phyloP scores from a whole-genome alignment of 1,140 invertebrate species.

The Cydia strobilella region DNA sequence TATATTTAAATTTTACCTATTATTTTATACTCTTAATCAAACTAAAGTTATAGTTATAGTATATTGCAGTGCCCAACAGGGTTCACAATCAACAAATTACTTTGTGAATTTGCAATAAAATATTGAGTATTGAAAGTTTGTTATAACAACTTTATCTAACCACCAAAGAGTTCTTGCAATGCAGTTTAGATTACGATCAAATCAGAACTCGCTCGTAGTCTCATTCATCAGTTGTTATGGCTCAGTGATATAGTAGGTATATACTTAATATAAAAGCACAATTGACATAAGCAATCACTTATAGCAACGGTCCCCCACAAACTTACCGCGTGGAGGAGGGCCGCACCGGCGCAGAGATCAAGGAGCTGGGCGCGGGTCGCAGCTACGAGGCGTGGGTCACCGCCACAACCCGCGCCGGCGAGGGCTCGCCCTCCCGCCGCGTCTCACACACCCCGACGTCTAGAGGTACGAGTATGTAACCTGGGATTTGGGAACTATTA shows the following conservation, averaged over 20 bases:
- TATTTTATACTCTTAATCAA: too few species aligned
- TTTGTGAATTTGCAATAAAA: too few species aligned
- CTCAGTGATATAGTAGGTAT: too few species aligned
- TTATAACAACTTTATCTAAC: too few species aligned
- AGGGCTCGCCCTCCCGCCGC: conserved; percentile 81
- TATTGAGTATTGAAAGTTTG: too few species aligned
- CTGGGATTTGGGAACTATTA: not conserved
- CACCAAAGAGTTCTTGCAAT: not conserved
- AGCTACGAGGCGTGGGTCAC: conserved; percentile 92
- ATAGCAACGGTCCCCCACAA: conserved; percentile 55
- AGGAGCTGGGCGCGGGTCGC: conserved; percentile 84
- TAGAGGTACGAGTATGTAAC: conserved; percentile 65
- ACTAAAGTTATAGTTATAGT: too few species aligned
- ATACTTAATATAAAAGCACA: too few species aligned
- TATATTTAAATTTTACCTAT: too few species aligned
- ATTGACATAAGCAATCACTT: not conserved
- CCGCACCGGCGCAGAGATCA: conserved; percentile 75
- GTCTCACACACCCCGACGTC: conserved; percentile 66
- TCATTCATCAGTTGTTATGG: too few species aligned
- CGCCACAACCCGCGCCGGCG: conserved; percentile 88
- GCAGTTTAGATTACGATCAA: not conserved
- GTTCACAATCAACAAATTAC: too few species aligned
- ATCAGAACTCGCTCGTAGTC: too few species aligned
- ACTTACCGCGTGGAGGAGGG: conserved; percentile 53
- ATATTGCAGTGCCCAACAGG: too few species aligned